Base-by-base conservation (phyloP, 2,888 invertebrate species). In the Suillia variegata region DNA sequence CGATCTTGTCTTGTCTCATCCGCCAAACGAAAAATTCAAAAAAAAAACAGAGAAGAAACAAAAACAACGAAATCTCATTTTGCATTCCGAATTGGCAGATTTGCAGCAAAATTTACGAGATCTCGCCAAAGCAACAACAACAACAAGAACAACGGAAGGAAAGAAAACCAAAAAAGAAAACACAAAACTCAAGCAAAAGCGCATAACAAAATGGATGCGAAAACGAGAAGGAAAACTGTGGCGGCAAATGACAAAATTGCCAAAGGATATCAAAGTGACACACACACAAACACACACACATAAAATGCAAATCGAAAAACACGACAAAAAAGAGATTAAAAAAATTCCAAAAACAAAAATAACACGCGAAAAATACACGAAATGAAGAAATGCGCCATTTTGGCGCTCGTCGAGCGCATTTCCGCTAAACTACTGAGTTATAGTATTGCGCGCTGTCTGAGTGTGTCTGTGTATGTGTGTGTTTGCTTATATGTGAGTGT, bases 61-160 rank as follows among this genome's bases (percentile, higher is more conserved):
- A 38, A 38, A 38, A 38, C 10, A 38, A 45, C n/a, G n/a, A n/a
- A n/a, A n/a, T 5, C 45, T 45, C 17, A 45, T 18, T 45, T 20
- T 45, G 45, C 45, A 45, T 18, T 45, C 18, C 20, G 13, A 45
- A 45, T 45, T 45, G 45, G 18, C 45, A 45, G 45, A 45, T 45
- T 45, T 45, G 45, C 45, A 45, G 20, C 45, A 20, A 45, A 45
- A 45, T 45, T 45, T 20, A 20, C 45, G 45, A 18, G 45, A 45
- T 45, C 3, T 20, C 45, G 31, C 4, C 15, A 38, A 4, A 6
- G n/a, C n/a, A n/a, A n/a, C n/a, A n/a, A n/a, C n/a, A n/a, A n/a
- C n/a, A n/a, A n/a, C n/a, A n/a, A n/a, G n/a, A n/a, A n/a, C n/a
- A n/a, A n/a, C n/a, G n/a, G n/a, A n/a, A n/a, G n/a, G n/a, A n/a